These are phyloP conservation scores for Pseudomyrmex concolor DNA, from an alignment of 1,140 invertebrate genomes.

Conservation along the genomic window DNA sequence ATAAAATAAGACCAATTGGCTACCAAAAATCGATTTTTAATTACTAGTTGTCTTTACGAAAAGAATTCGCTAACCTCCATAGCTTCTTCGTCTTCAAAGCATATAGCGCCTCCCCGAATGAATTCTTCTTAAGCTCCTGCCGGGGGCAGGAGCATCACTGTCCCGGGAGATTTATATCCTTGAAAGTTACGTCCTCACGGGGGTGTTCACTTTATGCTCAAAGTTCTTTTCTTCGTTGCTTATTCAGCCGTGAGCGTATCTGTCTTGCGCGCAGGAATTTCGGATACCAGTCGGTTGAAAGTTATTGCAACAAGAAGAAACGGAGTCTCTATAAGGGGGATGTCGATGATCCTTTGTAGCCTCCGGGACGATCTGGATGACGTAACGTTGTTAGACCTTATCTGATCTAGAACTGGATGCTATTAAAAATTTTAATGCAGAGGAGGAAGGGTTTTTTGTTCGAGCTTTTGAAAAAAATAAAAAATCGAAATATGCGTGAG, in stretches of 20 bases:
- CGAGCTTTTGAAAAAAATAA: neutral
- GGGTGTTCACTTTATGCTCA: slow-evolving; percentile 60
- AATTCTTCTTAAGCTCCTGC: slow-evolving; percentile 65
- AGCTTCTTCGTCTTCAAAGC: slow-evolving; percentile 52
- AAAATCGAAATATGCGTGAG: neutral
- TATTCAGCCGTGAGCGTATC: slow-evolving; percentile 46
- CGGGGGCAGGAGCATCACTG: slow-evolving; percentile 75
- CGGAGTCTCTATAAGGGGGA: neutral
- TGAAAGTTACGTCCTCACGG: slow-evolving; percentile 58
- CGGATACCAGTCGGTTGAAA: slow-evolving; percentile 27
- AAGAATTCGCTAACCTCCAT: slow-evolving; percentile 48
- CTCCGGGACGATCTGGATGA: slow-evolving; percentile 47
- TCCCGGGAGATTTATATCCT: slow-evolving; percentile 77
- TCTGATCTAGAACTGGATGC: slow-evolving; percentile 49
- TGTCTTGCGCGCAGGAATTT: slow-evolving; percentile 46
- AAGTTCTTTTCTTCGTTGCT: slow-evolving; percentile 64
- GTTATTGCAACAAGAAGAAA: slow-evolving; percentile 47
- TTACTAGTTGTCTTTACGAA: slow-evolving; percentile 52
- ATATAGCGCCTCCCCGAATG: slow-evolving; percentile 54
- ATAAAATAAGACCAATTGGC: slow-evolving; percentile 26
- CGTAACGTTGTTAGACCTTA: slow-evolving; percentile 54
- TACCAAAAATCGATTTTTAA: slow-evolving; percentile 60
- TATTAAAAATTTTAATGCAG: slow-evolving; percentile 41
- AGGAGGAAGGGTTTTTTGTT: slow-evolving; percentile 21
- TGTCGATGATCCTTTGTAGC: slow-evolving; percentile 54